Evolutionary conservation across 1,140 invertebrate genomes (phyloP).

Genomic region (Belonocnema kinseyi): DNA sequence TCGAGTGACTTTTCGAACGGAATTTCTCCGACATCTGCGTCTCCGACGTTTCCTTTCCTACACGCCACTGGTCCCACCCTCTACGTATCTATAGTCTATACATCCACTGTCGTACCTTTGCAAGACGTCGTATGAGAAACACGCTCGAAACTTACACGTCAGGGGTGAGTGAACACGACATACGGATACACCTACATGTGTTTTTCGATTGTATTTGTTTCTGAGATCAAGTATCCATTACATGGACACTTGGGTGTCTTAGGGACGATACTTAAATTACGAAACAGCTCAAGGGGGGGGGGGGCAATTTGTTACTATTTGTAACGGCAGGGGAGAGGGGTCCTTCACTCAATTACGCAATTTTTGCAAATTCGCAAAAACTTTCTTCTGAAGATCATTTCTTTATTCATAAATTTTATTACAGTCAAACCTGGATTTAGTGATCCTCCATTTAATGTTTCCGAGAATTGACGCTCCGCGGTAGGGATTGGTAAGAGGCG

Average conservation of each 20-base stretch:
- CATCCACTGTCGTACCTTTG: conserved; percentile 49
- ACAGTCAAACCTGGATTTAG: no score
- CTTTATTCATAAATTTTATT: no score
- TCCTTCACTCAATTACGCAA: no score
- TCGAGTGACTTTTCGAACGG: conserved; percentile 74
- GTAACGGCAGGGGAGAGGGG: no score
- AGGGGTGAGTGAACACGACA: conserved; percentile 70
- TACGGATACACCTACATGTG: conserved; percentile 49
- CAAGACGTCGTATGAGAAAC: conserved; percentile 37
- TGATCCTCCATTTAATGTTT: no score
- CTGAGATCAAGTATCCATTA: conserved; percentile 9
- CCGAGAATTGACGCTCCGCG: no score
- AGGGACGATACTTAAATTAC: no score
- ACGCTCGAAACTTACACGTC: conserved; percentile 56
- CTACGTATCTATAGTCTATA: conserved; percentile 45
- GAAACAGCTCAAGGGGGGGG: no score
- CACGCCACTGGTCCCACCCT: conserved; percentile 56
- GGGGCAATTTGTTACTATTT: no score
- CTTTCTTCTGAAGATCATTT: no score
- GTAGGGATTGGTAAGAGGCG: no score
- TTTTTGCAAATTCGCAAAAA: no score
- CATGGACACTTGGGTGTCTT: conserved; percentile 16
- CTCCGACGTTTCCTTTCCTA: conserved; percentile 65
- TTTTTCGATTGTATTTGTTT: conserved; percentile 7
- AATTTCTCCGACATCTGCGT: conserved; percentile 75